Base-by-base conservation (phyloP, 2,113 vertebrate genomes). In the Speoplatyrhinus poulsoni region DNA sequence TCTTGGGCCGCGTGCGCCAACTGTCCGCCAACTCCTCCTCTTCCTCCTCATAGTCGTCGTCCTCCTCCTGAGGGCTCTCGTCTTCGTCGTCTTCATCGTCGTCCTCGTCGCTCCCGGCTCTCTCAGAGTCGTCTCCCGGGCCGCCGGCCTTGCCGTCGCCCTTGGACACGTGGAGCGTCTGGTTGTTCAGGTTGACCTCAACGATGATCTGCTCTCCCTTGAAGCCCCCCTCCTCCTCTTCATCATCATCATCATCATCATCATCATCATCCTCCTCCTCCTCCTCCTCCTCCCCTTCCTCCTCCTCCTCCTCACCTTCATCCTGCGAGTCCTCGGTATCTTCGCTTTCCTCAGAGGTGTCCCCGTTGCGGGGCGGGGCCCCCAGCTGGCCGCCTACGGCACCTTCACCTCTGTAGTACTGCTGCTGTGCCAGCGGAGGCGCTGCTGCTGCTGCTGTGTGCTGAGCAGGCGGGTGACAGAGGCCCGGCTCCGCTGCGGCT, bases 201-300 rank as follows among this genome's bases (percentile, higher is more conserved):
- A 99, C 98, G 76, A 99, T 99, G 86, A 99, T 99, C 93, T 99
- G 97, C 87, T 96, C 96, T 77, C 95, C 95, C 92, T 98, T 98
- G 90, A 96, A 98, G 72, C 93, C 93, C 77, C 93, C 94, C 66
- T 96, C 94, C 58, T 94, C 95, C 68, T 95, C 96, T 0, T 75
- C 87, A 0, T 89, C 90, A 0, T 73, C 91, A 0, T 73, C 85
- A 1, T 88, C 90, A 16, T 90, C 94, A 12, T 94, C 95, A 1
- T 95, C 94, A 9, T 94, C 95, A 15, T 95, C 94, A 6, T 95
- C 95, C 0, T 91, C 90, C 0, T 88, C 88, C 0, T 89, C 88
- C 12, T 84, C 82, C 41, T 91, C 91, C 84, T 94, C 92, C 74
- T 93, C 93, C 65, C 93, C 93, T 75, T 94, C 93, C 17, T 93